phyloP scores from a whole-genome alignment of 2,888 invertebrate species.

The Thymelicus lineola region DNA sequence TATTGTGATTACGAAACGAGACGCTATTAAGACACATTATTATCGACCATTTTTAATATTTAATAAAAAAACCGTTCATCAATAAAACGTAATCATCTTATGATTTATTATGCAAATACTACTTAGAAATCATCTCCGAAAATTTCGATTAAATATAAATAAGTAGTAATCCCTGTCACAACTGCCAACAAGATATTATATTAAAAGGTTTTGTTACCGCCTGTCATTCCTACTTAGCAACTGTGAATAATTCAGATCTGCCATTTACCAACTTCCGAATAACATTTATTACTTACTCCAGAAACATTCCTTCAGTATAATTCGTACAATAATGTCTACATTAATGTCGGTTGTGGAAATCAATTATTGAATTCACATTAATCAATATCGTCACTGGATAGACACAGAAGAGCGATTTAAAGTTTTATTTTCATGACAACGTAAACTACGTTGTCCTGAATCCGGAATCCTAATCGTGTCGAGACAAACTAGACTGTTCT shows the following conservation, averaged over 20 bases:
- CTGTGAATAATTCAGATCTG: slow-evolving; percentile 10
- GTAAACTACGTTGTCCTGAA: too few species aligned
- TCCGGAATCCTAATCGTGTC: too few species aligned
- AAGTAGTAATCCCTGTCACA: slow-evolving; percentile 6
- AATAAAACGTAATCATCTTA: neutral
- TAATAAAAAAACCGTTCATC: too few species aligned
- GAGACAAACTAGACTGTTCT: too few species aligned
- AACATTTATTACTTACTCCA: slow-evolving; percentile 21
- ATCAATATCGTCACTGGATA: too few species aligned
- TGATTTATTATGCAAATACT: neutral
- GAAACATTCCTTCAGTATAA: slow-evolving; percentile 8
- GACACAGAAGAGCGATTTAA: too few species aligned
- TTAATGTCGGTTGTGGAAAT: neutral
- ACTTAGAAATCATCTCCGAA: neutral
- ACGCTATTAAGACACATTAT: too few species aligned
- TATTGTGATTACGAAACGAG: too few species aligned
- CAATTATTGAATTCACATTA: neutral
- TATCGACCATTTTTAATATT: too few species aligned
- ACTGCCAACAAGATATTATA: slow-evolving; percentile 1
- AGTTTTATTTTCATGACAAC: too few species aligned
- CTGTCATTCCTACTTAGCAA: slow-evolving; percentile 24
- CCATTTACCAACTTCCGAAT: slow-evolving; percentile 18
- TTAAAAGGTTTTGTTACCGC: slow-evolving; percentile 25
- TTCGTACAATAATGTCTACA: slow-evolving; percentile 18
- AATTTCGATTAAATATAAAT: slow-evolving; percentile 5